Evolutionary conservation across 1,140 invertebrate species (phyloP), one percentile per base, ranked within the genome.

Genomic region (Drosophila burlai): DNA sequence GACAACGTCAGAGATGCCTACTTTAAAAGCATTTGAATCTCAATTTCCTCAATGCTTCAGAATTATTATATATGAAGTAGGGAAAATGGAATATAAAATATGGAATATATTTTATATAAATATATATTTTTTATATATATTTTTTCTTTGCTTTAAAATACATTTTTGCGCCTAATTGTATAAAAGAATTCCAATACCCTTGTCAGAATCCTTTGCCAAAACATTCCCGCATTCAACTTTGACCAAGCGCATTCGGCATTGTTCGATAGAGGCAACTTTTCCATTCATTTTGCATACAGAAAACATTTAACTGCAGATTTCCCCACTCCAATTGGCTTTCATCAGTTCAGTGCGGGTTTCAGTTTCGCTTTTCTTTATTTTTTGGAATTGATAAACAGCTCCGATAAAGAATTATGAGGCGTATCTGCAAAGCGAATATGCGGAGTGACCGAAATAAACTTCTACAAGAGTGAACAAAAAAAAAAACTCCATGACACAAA

Each of bases 331-430:
- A 60, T 60, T 59, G 52, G 52, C 46, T 60, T 62, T 63, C 60
- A 66, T 69, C 68, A 46, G 55, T 64, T n/a, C 54, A 50, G 15
- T 49, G 15, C 49, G 34, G 52, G 49, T 10, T 50, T 49, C 47
- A 21, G n/a, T 36, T 31, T 52, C 36, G 46, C 46, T 21, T 36
- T 62, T 34, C 65, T 64, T 50, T 65, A 38, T 31, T 40, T 57
- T 64, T 83, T 67, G 10, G 49, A 54, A 77, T 74, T 85, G 82
- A 85, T 85, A 81, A 85, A 85, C 78, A 62, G 68, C 42, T 24
- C 57, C 54, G 74, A 85, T 81, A 65, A 65, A 65, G 63, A 65
- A 61, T 85, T 84, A 84, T 85, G 64, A 74, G 72, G 73, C 82
- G 77, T 40, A 68, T 74, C 68, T 52, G 63, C 52, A 71, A 59